A percentile compares a stretch with the other conserved stretches of the same genome.
Evolutionary conservation across 2,888 invertebrate genomes (phyloP).

Genomic region (Neoaliturus tenellus): DNA sequence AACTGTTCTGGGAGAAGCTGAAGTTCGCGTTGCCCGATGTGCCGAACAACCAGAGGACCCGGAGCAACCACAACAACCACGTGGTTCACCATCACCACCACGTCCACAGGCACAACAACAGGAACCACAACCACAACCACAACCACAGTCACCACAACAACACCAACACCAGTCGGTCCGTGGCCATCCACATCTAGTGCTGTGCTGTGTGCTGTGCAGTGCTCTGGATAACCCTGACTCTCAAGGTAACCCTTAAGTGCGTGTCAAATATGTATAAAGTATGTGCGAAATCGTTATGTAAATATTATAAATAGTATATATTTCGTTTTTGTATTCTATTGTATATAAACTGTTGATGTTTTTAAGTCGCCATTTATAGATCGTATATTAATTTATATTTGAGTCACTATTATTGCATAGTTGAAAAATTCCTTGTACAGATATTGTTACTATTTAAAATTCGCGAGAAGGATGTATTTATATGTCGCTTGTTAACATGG

Average conservation of each 20-base stretch:
- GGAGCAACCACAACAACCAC: constrained; percentile 72
- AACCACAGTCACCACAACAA: constrained; percentile 74
- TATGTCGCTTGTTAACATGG: constrained; percentile 48
- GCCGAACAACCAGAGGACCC: constrained; percentile 78
- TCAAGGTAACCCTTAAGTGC: constrained; percentile 55
- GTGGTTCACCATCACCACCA: constrained; percentile 75
- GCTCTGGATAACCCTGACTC: constrained; percentile 34
- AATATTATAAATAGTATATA: constrained; percentile 49
- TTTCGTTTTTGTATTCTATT: constrained; percentile 50
- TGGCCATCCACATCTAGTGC: constrained; percentile 86
- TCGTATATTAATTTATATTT: constrained; percentile 56
- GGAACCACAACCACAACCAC: constrained; percentile 73
- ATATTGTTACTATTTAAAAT: constrained; percentile 43
- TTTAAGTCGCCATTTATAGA: constrained; percentile 48
- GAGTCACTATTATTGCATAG: constrained; percentile 55
- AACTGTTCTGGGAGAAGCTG: constrained; percentile 87
- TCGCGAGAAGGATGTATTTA: constrained; percentile 38
- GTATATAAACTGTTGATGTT: constrained; percentile 55
- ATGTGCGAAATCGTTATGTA: constrained; percentile 50
- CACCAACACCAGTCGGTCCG: constrained; percentile 75
- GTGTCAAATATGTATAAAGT: constrained; percentile 50
- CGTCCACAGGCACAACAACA: constrained; percentile 76
- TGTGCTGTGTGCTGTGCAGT: not conserved
- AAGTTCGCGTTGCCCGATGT: constrained; percentile 89
- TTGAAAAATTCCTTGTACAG: constrained; percentile 35